These are phyloP conservation scores for Agriopis aurantiaria DNA, from an alignment of 2,888 invertebrate species.

Conservation along the genomic window DNA sequence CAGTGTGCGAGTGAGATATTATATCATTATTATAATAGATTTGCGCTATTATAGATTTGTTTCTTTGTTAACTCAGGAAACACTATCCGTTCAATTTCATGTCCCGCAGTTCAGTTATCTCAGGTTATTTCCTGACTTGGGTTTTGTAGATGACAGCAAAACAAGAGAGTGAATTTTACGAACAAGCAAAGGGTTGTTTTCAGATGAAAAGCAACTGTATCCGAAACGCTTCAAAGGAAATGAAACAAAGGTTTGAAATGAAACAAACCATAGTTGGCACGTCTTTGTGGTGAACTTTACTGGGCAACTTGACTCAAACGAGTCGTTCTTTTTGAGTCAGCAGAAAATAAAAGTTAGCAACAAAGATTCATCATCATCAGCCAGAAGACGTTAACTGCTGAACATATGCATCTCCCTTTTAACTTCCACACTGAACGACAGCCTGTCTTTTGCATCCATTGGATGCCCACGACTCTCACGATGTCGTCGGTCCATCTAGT, in stretches of 20 bases:
- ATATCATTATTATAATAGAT: too few species aligned
- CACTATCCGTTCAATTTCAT: background rate
- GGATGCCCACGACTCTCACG: too few species aligned
- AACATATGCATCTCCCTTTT: too few species aligned
- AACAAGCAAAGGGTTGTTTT: constrained; percentile 24
- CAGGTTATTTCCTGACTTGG: constrained; percentile 13
- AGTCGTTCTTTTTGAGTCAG: background rate
- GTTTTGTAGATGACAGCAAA: constrained; percentile 32
- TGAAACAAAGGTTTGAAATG: constrained; percentile 21
- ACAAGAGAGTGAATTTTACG: constrained; percentile 26
- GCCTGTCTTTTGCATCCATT: too few species aligned
- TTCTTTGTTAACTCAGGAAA: background rate
- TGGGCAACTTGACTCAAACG: constrained; percentile 5
- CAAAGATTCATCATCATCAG: background rate
- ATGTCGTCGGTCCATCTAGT: too few species aligned
- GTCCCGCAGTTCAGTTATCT: background rate
- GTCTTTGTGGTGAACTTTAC: constrained; percentile 15
- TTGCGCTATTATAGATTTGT: too few species aligned
- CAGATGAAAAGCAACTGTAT: constrained; percentile 21
- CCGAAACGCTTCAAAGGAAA: constrained; percentile 18
- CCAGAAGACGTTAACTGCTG: too few species aligned
- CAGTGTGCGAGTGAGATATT: too few species aligned
- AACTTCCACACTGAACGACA: too few species aligned
- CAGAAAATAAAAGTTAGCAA: background rate
- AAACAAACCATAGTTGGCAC: constrained; percentile 15